phyloP scores from a whole-genome alignment of 1,140 invertebrate genomes.

The Drosophila kikkawai region DNA sequence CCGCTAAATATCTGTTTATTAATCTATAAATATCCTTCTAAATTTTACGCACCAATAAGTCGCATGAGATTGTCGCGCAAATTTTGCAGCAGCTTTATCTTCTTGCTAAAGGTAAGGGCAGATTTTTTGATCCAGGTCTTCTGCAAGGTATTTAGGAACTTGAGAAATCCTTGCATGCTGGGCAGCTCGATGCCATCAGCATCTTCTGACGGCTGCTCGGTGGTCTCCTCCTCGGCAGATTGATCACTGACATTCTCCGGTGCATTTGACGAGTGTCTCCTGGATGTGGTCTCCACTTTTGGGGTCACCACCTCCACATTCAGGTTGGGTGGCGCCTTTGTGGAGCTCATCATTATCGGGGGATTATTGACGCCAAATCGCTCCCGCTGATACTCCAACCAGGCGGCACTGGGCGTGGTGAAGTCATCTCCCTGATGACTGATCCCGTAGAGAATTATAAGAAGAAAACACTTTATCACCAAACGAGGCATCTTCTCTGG shows the following conservation, averaged over 20 bases:
- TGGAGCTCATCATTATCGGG: conserved; percentile 28
- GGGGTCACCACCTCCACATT: conserved; percentile 44
- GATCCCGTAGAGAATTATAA: conserved; percentile 27
- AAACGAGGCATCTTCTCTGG: conserved; percentile 43
- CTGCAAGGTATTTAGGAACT: conserved; percentile 86
- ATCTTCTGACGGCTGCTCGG: conserved; percentile 32
- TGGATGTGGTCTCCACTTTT: conserved; percentile 69
- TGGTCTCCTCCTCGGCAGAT: conserved; percentile 19
- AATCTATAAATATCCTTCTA: neutral
- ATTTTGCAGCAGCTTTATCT: conserved; percentile 86
- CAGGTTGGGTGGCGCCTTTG: conserved; percentile 15
- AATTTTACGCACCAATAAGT: conserved; percentile 86
- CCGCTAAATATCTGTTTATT: neutral
- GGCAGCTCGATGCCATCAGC: conserved; percentile 48
- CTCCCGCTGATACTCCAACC: conserved; percentile 76
- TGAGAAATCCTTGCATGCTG: conserved; percentile 80
- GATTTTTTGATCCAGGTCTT: conserved; percentile 86
- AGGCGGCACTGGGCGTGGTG: conserved; percentile 71
- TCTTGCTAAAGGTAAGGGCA: conserved; percentile 86
- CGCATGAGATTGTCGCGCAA: conserved; percentile 86
- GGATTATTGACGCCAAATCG: conserved; percentile 56
- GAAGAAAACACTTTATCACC: conserved; percentile 27
- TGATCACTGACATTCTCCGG: conserved; percentile 26
- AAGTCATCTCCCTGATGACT: conserved; percentile 42
- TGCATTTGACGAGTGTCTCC: conserved; percentile 46